Conservation (phyloP, 2,888 invertebrate genomes). For the Helleia helle region DNA sequence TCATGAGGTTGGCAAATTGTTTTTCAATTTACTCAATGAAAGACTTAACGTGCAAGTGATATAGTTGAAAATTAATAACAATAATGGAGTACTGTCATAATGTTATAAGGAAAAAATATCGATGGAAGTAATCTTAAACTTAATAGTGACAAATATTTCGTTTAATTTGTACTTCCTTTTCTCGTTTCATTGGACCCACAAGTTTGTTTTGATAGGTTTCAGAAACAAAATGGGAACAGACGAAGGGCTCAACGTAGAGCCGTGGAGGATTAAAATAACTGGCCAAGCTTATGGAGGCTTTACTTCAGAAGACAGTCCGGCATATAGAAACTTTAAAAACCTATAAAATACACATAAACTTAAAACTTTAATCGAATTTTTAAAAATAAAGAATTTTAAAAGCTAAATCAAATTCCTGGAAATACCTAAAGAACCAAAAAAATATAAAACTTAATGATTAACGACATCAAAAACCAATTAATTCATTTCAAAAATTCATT, state of each 20-base stretch:
- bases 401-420: conserved; percentile 12
- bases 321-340: conserved; percentile 25
- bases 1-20: no score
- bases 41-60: no score
- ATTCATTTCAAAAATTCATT: conserved; percentile 46
- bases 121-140: conserved; percentile 38
- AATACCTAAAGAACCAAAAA: conserved; percentile 21
- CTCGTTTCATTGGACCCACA: conserved; percentile 65
- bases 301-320: conserved; percentile 20
- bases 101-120: no score
- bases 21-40: no score
- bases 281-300: not conserved
- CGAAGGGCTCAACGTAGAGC: conserved; percentile 10
- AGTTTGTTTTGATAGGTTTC: conserved; percentile 40
- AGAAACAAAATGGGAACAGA: conserved; percentile 17
- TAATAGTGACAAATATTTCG: conserved; percentile 52
- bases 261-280: not conserved
- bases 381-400: conserved; percentile 23
- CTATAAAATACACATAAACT: conserved; percentile 2
- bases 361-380: not conserved
- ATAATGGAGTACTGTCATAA: not conserved
- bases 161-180: conserved; percentile 62
- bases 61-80: not conserved
- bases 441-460: conserved; percentile 41
- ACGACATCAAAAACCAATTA: conserved; percentile 37